Evolutionary conservation across 2,888 invertebrate genomes (phyloP).

Genomic region (Ennomos erosarius): DNA sequence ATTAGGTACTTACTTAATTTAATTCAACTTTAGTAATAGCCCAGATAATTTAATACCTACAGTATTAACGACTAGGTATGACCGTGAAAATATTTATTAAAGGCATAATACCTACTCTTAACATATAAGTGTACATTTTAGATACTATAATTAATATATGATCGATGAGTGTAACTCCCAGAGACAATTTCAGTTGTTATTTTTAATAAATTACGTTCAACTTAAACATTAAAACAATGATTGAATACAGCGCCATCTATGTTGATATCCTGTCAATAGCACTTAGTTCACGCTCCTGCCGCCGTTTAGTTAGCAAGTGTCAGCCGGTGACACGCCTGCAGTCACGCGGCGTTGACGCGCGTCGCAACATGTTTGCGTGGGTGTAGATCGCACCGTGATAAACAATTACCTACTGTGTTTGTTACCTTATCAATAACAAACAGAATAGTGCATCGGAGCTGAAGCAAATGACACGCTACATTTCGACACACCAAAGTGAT

Average conservation of each 20-base stretch:
- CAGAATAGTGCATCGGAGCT: slow-evolving; percentile 56
- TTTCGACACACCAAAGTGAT: slow-evolving; percentile 43
- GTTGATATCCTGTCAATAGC: slow-evolving; percentile 19
- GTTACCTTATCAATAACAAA: slow-evolving; percentile 66
- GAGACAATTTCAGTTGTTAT: too few relatives aligned
- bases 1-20: too few relatives aligned
- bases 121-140: too few relatives aligned
- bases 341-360: slow-evolving; percentile 84
- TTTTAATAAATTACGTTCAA: too few relatives aligned
- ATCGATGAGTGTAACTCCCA: too few relatives aligned
- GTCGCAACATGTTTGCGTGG: slow-evolving; percentile 78
- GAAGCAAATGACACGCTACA: slow-evolving; percentile 46
- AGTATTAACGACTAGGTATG: too few relatives aligned
- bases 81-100: too few relatives aligned
- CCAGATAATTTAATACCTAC: too few relatives aligned
- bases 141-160: too few relatives aligned
- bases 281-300: slow-evolving; percentile 56
- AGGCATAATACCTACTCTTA: too few relatives aligned
- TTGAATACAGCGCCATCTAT: slow-evolving; percentile 67
- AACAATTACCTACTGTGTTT: slow-evolving; percentile 77
- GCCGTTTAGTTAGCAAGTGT: slow-evolving; percentile 67
- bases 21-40: slow-evolving; percentile 1
- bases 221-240: slow-evolving; percentile 19
- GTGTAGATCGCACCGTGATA: slow-evolving; percentile 78
- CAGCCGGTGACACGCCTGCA: slow-evolving; percentile 79